Conservation (phyloP, 2,113 vertebrate genomes). For the Poecilia latipinna region DNA sequence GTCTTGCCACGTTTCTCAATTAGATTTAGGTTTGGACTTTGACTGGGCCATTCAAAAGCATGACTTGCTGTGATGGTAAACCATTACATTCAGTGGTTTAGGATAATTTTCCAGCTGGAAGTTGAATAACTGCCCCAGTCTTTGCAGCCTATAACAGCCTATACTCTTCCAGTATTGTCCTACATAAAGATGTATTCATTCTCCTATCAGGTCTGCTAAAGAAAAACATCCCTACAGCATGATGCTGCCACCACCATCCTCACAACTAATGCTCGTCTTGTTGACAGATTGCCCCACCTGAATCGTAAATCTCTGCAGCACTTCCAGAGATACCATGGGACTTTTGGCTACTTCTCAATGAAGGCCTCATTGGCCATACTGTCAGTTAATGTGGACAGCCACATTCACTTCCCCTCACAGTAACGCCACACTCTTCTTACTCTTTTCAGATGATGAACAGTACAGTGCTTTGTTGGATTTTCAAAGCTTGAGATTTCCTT, state of each 20-base stretch:
- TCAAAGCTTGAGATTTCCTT: too few relatives aligned
- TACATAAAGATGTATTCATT: too few relatives aligned
- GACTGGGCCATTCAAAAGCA: background rate
- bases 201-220: too few relatives aligned
- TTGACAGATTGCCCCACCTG: background rate
- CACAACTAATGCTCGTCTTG: background rate
- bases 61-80: background rate
- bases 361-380: background rate
- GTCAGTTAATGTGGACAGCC: background rate
- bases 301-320: background rate
- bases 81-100: background rate
- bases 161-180: too few relatives aligned
- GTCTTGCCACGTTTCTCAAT: background rate
- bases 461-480: too few relatives aligned
- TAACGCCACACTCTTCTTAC: too few relatives aligned
- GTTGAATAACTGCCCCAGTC: too few relatives aligned
- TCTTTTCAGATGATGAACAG: too few relatives aligned
- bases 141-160: background rate
- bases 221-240: too few relatives aligned
- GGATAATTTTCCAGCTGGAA: too few relatives aligned
- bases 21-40: background rate
- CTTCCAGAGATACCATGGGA: background rate
- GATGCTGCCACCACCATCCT: too few relatives aligned
- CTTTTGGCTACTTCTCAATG: background rate
- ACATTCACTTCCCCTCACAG: too few relatives aligned